Percentiles rank a stretch among this genome's conserved stretches.
phyloP scores from a whole-genome alignment of 2,797 vertebrate species.

The Phoxinus dragarum region DNA sequence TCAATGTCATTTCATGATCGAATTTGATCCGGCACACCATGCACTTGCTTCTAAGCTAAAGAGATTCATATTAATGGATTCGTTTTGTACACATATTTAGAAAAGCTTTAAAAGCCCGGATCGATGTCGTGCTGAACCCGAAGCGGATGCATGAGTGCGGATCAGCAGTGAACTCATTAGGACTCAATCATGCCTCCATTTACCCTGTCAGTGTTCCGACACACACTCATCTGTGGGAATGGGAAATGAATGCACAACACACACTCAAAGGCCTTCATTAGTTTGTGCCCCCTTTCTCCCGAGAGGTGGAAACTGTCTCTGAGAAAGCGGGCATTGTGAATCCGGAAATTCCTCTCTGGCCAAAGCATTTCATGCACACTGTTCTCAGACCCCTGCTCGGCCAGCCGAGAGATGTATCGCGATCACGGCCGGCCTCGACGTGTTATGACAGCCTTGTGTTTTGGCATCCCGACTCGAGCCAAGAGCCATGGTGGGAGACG shows the following conservation, averaged over 20 bases:
- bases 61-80: not conserved
- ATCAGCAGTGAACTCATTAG: slow-evolving; percentile 50
- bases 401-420: not conserved
- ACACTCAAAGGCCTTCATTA: slow-evolving; percentile 35
- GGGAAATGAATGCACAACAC: slow-evolving; percentile 46
- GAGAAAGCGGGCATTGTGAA: slow-evolving; percentile 43
- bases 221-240: slow-evolving; percentile 39
- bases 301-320: slow-evolving; percentile 34
- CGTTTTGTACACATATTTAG: not conserved
- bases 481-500: not conserved
- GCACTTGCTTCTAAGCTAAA: not conserved
- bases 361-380: slow-evolving; percentile 29
- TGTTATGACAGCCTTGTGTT: slow-evolving; percentile 29
- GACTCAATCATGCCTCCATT: not conserved
- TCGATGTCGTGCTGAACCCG: slow-evolving; percentile 33
- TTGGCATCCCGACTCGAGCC: not conserved
- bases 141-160: slow-evolving; percentile 12
- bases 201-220: not conserved
- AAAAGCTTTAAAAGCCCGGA: slow-evolving; percentile 34
- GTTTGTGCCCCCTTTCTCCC: slow-evolving; percentile 7
- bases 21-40: not conserved
- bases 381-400: slow-evolving; percentile 23
- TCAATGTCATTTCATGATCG: not conserved
- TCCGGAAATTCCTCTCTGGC: slow-evolving; percentile 45
- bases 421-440: not conserved